Evolutionary conservation across 2,113 vertebrate species (phyloP).

Genomic region (Zapus hudsonius): DNA sequence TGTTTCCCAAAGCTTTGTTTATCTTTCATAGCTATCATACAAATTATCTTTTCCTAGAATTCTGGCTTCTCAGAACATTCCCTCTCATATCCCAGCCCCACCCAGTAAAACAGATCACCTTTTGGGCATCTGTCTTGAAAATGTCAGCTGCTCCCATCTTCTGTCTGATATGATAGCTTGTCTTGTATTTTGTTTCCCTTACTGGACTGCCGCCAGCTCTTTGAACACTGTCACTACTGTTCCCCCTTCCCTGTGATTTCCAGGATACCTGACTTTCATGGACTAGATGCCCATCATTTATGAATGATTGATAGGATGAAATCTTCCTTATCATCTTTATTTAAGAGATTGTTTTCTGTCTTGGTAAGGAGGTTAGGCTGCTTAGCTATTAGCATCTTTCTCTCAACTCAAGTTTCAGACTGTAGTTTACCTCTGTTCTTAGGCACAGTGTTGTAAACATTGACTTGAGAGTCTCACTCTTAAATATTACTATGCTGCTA

Average conservation of each 20-base stretch:
- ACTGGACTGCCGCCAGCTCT: background rate
- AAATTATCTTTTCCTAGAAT: background rate
- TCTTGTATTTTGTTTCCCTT: background rate
- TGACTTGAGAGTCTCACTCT: background rate
- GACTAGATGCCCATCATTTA: background rate
- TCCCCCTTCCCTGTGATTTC: background rate
- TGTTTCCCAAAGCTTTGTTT: background rate
- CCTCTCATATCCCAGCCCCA: background rate
- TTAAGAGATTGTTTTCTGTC: background rate
- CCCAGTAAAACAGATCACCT: background rate
- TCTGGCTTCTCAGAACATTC: background rate
- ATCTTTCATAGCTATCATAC: background rate
- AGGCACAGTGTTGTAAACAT: background rate
- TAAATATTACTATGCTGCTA: background rate
- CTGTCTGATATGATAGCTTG: background rate
- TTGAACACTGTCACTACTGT: background rate
- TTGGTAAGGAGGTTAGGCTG: background rate
- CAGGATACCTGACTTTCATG: background rate
- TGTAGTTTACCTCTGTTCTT: conserved; percentile 16
- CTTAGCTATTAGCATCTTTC: background rate
- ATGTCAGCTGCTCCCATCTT: background rate
- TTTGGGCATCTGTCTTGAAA: conserved; percentile 27
- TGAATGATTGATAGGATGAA: background rate
- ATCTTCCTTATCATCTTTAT: background rate
- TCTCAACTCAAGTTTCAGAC: conserved; percentile 18